Evolutionary conservation across 2,797 vertebrate genomes (phyloP), one percentile per base, ranked within the genome.

Genomic region (Pseudocheirus occidentalis): DNA sequence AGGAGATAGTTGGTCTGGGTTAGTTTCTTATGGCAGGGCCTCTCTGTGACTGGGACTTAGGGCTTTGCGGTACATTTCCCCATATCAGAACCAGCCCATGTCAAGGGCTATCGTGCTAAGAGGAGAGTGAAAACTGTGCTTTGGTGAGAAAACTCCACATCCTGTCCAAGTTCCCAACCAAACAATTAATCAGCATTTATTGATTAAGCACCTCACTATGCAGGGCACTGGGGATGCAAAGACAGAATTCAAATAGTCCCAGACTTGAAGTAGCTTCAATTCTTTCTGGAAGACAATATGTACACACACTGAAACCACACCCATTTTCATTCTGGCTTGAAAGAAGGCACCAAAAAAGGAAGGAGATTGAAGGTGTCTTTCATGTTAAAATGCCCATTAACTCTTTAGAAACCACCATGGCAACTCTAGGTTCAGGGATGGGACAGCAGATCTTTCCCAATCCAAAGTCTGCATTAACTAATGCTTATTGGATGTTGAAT

Each of bases 401-500:
- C 96, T 97, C 92, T 91, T 95, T 54, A 13, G 92, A 97, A 29
- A 95, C 95, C 97, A 89, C 95, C 95, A 94, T 95, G 97, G 97
- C 96, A 96, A 95, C 95, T 97, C 91, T 18, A 89, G 96, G 97
- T 93, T 87, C 93, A 92, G 94, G 66, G 62, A 24, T 94, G 55
- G 91, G 97, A 97, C 40, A 93, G 93, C 87, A 53, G 96, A 46
- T 97, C 95, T 95, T 97, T 97, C 94, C 95, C 98, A 98, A 98
- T 97, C 98, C 98, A 97, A 98, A 98, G 96, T 97, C 97, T 94
- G 94, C 96, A 66, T 98, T 98, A 98, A 98, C 97, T 98, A 98
- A 98, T 98, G 98, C 98, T 98, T 98, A 97, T 98, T 98, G 98
- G 98, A 96, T 98, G 97, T 98, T 98, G 98, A 98, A 97, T 98